Evolutionary conservation across 2,888 invertebrate species (phyloP), one percentile per base, ranked within the genome.

Genomic region (Pachliopta kotzebuea): DNA sequence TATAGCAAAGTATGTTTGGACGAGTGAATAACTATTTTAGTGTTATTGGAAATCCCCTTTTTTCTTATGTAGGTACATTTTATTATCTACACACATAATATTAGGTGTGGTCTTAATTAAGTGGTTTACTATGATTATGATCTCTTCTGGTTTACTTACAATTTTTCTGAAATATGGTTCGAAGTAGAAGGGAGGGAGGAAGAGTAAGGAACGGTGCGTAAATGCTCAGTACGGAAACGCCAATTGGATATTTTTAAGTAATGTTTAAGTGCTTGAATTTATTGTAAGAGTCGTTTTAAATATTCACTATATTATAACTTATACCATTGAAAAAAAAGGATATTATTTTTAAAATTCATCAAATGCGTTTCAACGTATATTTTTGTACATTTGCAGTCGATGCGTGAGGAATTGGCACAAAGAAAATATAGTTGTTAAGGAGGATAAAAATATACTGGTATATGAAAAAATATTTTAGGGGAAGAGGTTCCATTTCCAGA

Each of bases 331-430:
- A 61, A 57, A 81, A 83, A 83, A 79, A 76, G n/a, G 78, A 70
- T 84, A 83, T 84, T 86, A 81, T 83, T 84, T 84, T 84, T 77
- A 76, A 74, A 76, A 83, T 80, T 73, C 74, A 76, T 81, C 69
- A 73, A 37, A 85, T 85, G 83, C 83, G 85, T 85, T 74, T 77
- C 73, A 76, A 83, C 84, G 86, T 87, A 83, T 90, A 91, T 90
- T 90, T 91, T 90, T 91, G 83, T 90, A 91, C 79, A 83, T 78
- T 84, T 76, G 75, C 76, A 77, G 80, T 85, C 84, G 83, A 90
- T 87, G 90, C 88, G 77, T 79, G 83, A 83, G 89, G 89, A 89
- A 91, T 92, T 90, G 90, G 86, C 84, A 85, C 80, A 84, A 81
- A 72, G 76, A 83, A 72, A 74, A 72, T 66, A 67, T 68, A 69